These are phyloP conservation scores for Nowickia ferox DNA, from an alignment of 2,888 invertebrate species.

Conservation along the genomic window DNA sequence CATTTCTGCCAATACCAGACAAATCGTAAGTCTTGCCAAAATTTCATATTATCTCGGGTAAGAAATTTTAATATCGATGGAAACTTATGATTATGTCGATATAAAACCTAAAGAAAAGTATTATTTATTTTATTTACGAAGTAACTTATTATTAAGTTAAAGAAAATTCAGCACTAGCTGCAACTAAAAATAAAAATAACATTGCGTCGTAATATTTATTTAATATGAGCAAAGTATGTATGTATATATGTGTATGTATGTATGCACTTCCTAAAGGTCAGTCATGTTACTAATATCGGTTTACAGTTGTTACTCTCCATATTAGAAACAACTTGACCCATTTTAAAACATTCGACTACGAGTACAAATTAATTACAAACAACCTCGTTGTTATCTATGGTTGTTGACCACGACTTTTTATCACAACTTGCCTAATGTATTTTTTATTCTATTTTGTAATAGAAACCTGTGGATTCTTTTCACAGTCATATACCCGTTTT, in stretches of 20 bases:
- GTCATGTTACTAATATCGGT: not conserved
- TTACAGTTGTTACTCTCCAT: not conserved
- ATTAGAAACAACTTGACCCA: conserved; percentile 25
- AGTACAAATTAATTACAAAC: conserved; percentile 22
- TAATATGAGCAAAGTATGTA: not conserved
- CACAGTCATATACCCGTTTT: conserved; percentile 5
- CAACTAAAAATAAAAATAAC: not conserved
- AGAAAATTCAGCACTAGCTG: not conserved
- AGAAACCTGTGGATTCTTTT: conserved; percentile 44
- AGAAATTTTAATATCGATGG: no score
- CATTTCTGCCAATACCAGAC: no score
- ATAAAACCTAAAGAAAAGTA: no score
- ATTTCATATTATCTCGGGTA: no score
- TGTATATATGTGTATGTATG: no score
- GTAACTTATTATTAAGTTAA: not conserved
- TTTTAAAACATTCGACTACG: conserved; percentile 14
- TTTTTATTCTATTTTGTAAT: conserved; percentile 14
- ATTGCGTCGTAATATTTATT: not conserved
- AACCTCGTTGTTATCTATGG: not conserved
- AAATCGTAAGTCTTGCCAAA: no score
- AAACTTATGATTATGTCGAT: no score
- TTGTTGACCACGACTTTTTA: conserved; percentile 12
- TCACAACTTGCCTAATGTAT: not conserved
- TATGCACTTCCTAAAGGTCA: not conserved
- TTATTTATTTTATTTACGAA: no score